These are phyloP conservation scores for Tethea ocularis DNA, from an alignment of 2,888 invertebrate species.

Conservation along the genomic window DNA sequence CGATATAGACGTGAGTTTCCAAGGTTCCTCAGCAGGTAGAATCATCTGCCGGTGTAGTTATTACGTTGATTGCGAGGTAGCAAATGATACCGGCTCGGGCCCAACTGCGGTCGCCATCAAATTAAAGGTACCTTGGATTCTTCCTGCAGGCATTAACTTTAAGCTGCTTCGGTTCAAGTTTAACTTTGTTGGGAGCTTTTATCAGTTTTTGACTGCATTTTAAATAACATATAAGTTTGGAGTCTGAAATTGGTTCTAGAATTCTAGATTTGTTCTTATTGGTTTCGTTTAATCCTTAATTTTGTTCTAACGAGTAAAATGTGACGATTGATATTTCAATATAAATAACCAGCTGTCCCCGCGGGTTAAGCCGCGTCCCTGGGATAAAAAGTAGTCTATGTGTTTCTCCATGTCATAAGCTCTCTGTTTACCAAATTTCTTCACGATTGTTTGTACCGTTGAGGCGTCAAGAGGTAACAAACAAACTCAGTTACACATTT, in stretches of 20 bases:
- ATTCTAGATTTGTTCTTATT: too few species aligned
- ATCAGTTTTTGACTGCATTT: background rate
- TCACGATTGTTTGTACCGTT: too few species aligned
- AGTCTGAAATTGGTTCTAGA: background rate
- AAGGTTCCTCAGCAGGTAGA: constrained; percentile 18
- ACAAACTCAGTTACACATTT: too few species aligned
- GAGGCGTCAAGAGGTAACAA: too few species aligned
- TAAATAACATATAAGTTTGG: background rate
- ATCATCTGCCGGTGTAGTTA: constrained; percentile 35
- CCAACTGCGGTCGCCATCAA: constrained; percentile 5
- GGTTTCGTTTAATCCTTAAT: background rate
- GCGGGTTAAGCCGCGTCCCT: too few species aligned
- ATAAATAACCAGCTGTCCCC: too few species aligned
- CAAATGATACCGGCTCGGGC: constrained; percentile 39
- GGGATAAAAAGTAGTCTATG: too few species aligned
- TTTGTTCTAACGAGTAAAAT: too few species aligned
- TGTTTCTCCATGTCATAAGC: too few species aligned
- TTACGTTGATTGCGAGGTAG: constrained; percentile 58
- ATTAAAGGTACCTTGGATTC: constrained; percentile 26
- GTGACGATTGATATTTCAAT: too few species aligned
- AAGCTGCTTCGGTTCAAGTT: background rate
- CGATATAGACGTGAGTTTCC: constrained; percentile 14
- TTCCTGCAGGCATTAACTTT: constrained; percentile 14
- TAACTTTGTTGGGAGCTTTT: background rate
- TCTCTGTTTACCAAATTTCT: too few species aligned